A percentile compares a stretch with the other conserved stretches of the same genome.
Conservation (phyloP, 2,797 vertebrate species). For the Lutjanus argentimaculatus region DNA sequence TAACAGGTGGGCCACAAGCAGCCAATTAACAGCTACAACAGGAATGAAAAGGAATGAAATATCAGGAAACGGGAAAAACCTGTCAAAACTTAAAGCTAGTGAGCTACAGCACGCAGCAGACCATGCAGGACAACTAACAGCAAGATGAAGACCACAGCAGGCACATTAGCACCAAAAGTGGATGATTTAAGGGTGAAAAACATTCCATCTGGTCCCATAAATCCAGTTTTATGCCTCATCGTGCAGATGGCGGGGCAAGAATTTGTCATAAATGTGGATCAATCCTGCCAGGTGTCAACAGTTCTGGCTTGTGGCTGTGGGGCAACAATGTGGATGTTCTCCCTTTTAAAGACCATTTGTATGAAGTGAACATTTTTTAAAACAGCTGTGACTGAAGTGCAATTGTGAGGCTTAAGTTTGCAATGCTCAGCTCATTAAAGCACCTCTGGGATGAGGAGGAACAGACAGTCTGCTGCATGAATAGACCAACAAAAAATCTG, state of each 20-base stretch:
- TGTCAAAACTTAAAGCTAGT: slow-evolving; percentile 30
- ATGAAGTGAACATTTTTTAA: slow-evolving; percentile 51
- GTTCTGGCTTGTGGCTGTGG: slow-evolving; percentile 37
- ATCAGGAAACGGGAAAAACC: slow-evolving; percentile 9
- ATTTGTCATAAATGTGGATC: slow-evolving; percentile 61
- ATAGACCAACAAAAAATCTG: slow-evolving; percentile 25
- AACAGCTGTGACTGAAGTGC: slow-evolving; percentile 41
- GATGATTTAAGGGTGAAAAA: slow-evolving; percentile 66
- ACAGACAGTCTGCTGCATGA: slow-evolving; percentile 15
- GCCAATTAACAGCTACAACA: slow-evolving; percentile 36
- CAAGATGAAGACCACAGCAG: slow-evolving; percentile 22
- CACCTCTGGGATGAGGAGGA: slow-evolving; percentile 28
- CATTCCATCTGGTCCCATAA: slow-evolving; percentile 66
- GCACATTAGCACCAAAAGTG: slow-evolving; percentile 32
- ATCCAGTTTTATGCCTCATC: slow-evolving; percentile 68
- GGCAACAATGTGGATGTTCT: slow-evolving; percentile 36
- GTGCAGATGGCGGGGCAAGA: slow-evolving; percentile 67
- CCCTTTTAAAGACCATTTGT: slow-evolving; percentile 54
- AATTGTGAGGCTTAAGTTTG: slow-evolving; percentile 32
- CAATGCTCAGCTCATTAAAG: slow-evolving; percentile 24
- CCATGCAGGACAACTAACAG: slow-evolving; percentile 12
- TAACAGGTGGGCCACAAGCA: slow-evolving; percentile 39
- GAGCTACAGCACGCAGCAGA: slow-evolving; percentile 15
- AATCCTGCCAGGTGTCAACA: slow-evolving; percentile 65
- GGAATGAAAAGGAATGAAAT: slow-evolving; percentile 29